Evolutionary conservation across 2,113 vertebrate genomes (phyloP), one percentile per base, ranked within the genome.

Genomic region (Actinemys pallida): DNA sequence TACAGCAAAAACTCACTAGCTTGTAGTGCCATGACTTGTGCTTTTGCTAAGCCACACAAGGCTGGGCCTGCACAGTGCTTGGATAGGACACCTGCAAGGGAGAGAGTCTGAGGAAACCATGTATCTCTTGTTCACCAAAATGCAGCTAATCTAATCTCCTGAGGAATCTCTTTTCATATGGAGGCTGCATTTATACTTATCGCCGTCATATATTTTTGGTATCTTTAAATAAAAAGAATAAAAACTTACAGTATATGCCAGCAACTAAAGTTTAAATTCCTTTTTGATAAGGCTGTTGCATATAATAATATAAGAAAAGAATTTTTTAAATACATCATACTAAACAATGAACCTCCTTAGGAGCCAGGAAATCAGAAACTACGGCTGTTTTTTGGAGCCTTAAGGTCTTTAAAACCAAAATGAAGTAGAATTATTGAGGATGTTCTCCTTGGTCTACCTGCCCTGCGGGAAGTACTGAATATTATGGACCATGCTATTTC

Each of bases 251-350:
- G 35, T 87, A 49, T 83, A 96, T 79, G n/a, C 69, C 5, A 45
- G 84, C 88, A 86, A 45, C 4, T 29, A 45, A 53, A 90, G 3
- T 11, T 39, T 56, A 76, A 93, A 92, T 95, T 93, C 84, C 62
- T 95, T 94, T 94, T 92, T 52, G 27, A 29, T 86, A 22, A 29
- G 4, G 3, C 93, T 82, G 85, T 47, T 94, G 35, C 69, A 53
- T 90, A 22, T 95, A 22, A 75, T 24, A 90, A 93, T 94, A 72
- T 92, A 95, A 94, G n/a, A 76, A 90, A 93, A 75, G 20, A 75
- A 72, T 72, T 72, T 8, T 72, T 39, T 72, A n/a, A 75, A 75
- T 75, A 11, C n/a, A 31, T 65, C 59, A 42, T 75, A 24, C 39
- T 72, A 42, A 39, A 42, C 17, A 42, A 75, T 75, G 35, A 97